phyloP scores from a whole-genome alignment of 2,888 invertebrate genomes.

The Elmis aenea region DNA sequence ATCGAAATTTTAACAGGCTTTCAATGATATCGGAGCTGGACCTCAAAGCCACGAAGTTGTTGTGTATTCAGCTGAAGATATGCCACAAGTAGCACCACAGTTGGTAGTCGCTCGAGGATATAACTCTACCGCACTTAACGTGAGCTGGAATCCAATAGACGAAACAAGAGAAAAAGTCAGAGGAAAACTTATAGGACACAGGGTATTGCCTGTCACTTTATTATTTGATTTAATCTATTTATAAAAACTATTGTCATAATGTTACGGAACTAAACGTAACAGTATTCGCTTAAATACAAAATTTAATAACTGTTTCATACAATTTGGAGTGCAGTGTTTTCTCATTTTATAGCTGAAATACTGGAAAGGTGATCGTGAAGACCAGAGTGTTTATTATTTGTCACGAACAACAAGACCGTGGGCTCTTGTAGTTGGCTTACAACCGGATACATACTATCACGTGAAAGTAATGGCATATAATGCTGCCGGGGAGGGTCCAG shows the following conservation, averaged over 20 bases:
- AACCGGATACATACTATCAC: slow-evolving; percentile 87
- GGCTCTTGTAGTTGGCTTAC: slow-evolving; percentile 88
- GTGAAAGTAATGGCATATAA: slow-evolving; percentile 95
- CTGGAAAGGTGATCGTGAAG: slow-evolving; percentile 72
- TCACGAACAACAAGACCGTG: slow-evolving; percentile 78
- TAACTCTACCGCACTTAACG: slow-evolving; percentile 90
- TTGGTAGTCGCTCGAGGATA: slow-evolving; percentile 70
- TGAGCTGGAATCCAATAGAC: slow-evolving; percentile 85
- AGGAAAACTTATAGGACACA: slow-evolving; percentile 88
- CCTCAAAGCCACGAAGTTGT: slow-evolving; percentile 71
- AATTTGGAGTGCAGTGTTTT: too few species aligned
- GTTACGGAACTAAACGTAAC: too few species aligned
- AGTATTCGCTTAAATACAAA: too few species aligned
- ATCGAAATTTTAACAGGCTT: slow-evolving; percentile 46
- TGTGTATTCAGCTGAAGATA: slow-evolving; percentile 84
- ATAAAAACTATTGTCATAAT: too few species aligned
- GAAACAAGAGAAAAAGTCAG: slow-evolving; percentile 77
- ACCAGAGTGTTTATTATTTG: slow-evolving; percentile 79
- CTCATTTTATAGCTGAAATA: slow-evolving; percentile 67
- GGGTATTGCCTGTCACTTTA: too few species aligned
- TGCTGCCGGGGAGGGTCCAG: slow-evolving; percentile 92
- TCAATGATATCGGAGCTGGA: slow-evolving; percentile 76
- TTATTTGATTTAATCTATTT: too few species aligned
- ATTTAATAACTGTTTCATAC: too few species aligned
- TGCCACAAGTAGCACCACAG: slow-evolving; percentile 88